Evolutionary conservation across 1,140 invertebrate species (phyloP).

Genomic region (Pseudomyrmex gracilis): DNA sequence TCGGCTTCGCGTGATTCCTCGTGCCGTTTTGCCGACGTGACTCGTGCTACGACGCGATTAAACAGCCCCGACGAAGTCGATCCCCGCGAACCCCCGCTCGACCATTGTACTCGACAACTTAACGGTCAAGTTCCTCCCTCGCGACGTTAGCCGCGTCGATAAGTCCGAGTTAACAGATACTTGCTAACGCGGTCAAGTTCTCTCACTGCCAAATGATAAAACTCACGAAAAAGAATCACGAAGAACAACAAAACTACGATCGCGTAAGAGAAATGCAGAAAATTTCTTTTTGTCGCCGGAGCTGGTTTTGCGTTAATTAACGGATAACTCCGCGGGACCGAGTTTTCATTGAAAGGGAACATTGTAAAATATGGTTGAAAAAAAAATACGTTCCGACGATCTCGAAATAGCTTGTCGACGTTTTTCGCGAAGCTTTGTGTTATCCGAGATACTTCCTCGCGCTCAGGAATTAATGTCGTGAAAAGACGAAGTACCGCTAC

Average conservation of each 20-base stretch:
- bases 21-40: slow-evolving; percentile 30
- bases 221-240: background rate
- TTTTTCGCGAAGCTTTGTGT: background rate
- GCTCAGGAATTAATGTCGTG: background rate
- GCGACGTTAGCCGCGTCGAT: background rate
- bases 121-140: slow-evolving; percentile 17
- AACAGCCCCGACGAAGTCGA: slow-evolving; percentile 13
- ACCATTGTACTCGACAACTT: slow-evolving; percentile 7
- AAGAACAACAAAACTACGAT: background rate
- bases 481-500: background rate
- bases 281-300: background rate
- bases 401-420: background rate
- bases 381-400: background rate
- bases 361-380: background rate
- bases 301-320: background rate
- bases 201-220: background rate
- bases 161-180: background rate
- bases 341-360: too few species aligned
- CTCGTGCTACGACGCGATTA: slow-evolving; percentile 40
- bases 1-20: slow-evolving; percentile 51
- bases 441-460: background rate
- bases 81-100: background rate
- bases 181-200: slow-evolving; percentile 7
- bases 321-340: too few species aligned
- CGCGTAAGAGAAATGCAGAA: too few species aligned